phyloP scores from a whole-genome alignment of 2,113 vertebrate genomes.

The Saimiri boliviensis region DNA sequence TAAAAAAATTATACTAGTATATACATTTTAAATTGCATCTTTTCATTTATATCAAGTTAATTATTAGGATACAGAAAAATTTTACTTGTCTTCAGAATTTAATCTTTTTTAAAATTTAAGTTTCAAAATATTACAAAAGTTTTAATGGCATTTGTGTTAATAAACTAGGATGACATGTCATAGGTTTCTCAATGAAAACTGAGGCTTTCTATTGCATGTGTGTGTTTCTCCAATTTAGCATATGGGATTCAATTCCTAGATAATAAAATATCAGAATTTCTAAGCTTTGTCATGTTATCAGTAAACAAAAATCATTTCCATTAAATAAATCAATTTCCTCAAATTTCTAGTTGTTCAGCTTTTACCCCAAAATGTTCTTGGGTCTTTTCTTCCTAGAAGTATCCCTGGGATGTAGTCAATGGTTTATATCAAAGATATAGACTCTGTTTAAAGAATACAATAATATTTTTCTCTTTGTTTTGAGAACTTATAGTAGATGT shows the following conservation, averaged over 20 bases:
- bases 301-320: background rate
- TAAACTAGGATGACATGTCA: background rate
- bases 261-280: background rate
- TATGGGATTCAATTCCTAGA: background rate
- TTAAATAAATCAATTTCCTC: background rate
- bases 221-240: background rate
- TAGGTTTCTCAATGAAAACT: background rate
- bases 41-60: background rate
- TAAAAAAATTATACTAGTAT: background rate
- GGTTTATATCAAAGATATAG: background rate
- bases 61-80: background rate
- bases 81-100: background rate
- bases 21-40: background rate
- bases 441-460: background rate
- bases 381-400: background rate
- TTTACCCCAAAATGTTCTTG: background rate
- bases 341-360: background rate
- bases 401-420: background rate
- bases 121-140: background rate
- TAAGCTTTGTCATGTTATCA: background rate
- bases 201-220: background rate
- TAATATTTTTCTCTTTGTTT: background rate
- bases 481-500: background rate
- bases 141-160: background rate
- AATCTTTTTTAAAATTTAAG: background rate